Evolutionary conservation across 2,113 vertebrate species (phyloP).

Genomic region (Galemys pyrenaicus): DNA sequence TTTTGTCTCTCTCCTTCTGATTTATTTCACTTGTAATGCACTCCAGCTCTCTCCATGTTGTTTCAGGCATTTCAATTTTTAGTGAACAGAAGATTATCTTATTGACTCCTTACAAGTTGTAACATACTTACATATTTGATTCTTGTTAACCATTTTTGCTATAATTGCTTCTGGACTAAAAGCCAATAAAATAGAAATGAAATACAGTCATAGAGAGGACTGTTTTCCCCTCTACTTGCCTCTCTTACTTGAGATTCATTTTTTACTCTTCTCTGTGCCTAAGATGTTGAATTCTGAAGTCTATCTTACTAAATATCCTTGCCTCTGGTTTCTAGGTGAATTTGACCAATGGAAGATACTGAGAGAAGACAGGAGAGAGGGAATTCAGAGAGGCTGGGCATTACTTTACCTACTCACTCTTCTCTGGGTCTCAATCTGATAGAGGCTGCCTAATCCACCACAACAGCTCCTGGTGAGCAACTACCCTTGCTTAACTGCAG

Average conservation of each 20-base stretch:
- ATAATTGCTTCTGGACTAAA: constrained; percentile 47
- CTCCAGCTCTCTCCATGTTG: too few relatives aligned
- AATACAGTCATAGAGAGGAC: not conserved
- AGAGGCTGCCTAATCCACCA: not conserved
- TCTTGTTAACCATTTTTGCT: constrained; percentile 33
- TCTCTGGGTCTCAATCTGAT: not conserved
- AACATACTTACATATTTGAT: constrained; percentile 30
- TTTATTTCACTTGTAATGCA: not conserved
- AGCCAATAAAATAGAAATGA: not conserved
- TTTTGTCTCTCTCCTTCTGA: too few relatives aligned
- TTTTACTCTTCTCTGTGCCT: not conserved
- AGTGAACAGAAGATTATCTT: constrained; percentile 29
- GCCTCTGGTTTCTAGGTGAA: not conserved
- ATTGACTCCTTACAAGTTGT: not conserved
- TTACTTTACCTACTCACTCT: not conserved
- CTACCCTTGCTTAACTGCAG: not conserved
- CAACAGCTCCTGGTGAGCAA: not conserved
- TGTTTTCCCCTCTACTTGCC: not conserved
- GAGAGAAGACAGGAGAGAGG: not conserved
- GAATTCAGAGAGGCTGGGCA: not conserved
- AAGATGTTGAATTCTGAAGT: not conserved
- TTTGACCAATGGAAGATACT: not conserved
- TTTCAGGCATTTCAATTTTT: constrained; percentile 47
- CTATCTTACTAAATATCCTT: not conserved
- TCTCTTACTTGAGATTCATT: not conserved